A percentile compares a stretch with the other conserved stretches of the same genome.
Conservation (phyloP, 2,113 vertebrate species). For the Tyrannus savana region DNA sequence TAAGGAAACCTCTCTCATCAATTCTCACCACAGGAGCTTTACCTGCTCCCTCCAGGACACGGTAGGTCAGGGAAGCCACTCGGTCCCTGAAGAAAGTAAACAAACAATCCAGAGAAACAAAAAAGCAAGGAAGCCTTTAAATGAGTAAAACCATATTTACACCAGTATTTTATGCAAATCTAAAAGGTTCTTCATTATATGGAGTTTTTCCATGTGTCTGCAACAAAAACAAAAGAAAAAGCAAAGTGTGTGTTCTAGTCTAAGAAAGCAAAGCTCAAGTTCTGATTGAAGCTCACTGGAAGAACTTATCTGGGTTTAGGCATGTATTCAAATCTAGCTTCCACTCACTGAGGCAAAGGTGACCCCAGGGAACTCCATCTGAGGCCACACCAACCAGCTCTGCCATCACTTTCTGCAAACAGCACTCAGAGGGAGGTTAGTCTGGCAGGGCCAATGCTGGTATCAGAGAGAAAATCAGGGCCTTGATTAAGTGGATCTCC, state of each 20-base stretch:
- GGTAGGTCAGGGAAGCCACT: conserved; percentile 82
- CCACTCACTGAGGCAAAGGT: not conserved
- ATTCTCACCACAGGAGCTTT: conserved; percentile 81
- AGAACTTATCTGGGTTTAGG: not conserved
- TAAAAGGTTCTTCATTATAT: not conserved
- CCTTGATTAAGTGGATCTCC: not conserved
- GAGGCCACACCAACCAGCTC: not conserved
- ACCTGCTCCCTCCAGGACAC: conserved; percentile 80
- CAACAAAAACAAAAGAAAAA: not conserved
- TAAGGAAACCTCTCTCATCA: conserved; percentile 85
- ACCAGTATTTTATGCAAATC: not conserved
- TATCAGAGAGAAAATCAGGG: not conserved
- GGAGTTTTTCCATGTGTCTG: rapidly evolving
- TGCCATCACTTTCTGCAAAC: not conserved
- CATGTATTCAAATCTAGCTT: not conserved
- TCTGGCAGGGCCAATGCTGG: not conserved
- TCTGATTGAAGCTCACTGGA: not conserved
- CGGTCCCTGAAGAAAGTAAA: conserved; percentile 78
- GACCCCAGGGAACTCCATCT: not conserved
- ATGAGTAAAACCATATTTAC: not conserved
- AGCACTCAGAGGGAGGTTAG: not conserved
- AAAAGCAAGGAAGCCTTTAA: not conserved
- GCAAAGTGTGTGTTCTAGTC: not conserved
- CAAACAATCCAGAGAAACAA: not conserved
- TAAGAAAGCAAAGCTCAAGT: not conserved